Evolutionary conservation across 2,113 vertebrate genomes (phyloP).

Genomic region (Uria lomvia): DNA sequence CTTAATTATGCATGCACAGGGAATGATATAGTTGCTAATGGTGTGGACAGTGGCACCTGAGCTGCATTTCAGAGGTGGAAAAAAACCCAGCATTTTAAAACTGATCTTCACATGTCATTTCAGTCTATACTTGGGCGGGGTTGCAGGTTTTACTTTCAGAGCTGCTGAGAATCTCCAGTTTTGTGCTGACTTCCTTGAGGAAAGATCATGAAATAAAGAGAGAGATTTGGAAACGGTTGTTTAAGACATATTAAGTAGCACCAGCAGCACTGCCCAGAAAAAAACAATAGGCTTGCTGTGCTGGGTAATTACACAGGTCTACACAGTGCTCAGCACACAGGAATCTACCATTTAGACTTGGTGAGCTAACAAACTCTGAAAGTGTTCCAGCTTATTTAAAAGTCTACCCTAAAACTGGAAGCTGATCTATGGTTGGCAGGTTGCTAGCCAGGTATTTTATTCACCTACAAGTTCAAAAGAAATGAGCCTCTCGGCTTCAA

Average conservation of each 20-base stretch:
- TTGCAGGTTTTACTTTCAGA: neutral
- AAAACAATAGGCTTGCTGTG: neutral
- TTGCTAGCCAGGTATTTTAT: neutral
- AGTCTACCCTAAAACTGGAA: neutral
- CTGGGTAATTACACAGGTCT: neutral
- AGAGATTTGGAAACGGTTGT: neutral
- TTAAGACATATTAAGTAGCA: neutral
- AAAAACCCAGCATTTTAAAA: fast-evolving
- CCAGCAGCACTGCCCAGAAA: neutral
- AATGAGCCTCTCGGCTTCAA: neutral
- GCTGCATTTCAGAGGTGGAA: neutral
- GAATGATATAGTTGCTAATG: neutral
- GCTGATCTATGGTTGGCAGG: neutral
- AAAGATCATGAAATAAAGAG: neutral
- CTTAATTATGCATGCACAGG: neutral
- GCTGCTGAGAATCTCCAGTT: neutral
- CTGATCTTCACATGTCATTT: neutral
- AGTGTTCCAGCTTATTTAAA: neutral
- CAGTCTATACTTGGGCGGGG: neutral
- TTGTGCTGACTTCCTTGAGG: neutral
- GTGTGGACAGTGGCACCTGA: neutral
- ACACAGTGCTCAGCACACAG: neutral
- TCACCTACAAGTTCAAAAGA: neutral
- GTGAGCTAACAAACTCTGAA: neutral
- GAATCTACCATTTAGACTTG: neutral